Conservation (phyloP, 2,888 invertebrate species). For the Heliconius sara region DNA sequence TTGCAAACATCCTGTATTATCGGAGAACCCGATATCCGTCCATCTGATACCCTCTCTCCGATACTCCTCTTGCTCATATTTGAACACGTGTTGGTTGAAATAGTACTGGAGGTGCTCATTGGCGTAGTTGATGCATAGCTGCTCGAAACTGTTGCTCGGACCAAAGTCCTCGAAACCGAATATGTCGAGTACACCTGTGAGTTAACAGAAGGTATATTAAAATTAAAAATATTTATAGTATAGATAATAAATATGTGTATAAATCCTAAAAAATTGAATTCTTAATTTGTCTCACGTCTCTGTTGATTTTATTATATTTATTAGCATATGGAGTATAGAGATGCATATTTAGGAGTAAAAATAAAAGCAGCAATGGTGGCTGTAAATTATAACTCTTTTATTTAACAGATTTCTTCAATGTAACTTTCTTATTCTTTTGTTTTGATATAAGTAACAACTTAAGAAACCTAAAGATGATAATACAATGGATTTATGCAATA, state of each 20-base stretch:
- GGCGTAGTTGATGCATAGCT: constrained; percentile 98
- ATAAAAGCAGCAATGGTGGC: too few species aligned
- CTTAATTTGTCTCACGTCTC: too few species aligned
- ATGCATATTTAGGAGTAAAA: too few species aligned
- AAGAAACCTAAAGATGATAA: background rate
- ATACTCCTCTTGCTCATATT: constrained; percentile 98
- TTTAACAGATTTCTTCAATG: too few species aligned
- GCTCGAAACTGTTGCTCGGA: constrained; percentile 95
- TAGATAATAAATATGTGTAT: too few species aligned
- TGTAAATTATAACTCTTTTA: too few species aligned
- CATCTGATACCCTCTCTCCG: constrained; percentile 95
- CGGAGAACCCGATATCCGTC: constrained; percentile 98
- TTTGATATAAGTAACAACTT: background rate
- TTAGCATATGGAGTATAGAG: too few species aligned
- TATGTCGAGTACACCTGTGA: constrained; percentile 93
- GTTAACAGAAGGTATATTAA: constrained; percentile 25
- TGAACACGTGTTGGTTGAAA: constrained; percentile 99
- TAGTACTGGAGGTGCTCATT: constrained; percentile 98
- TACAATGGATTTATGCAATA: too few species aligned
- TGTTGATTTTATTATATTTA: too few species aligned
- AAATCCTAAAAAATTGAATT: too few species aligned
- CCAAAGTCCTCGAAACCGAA: constrained; percentile 99
- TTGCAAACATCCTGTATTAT: constrained; percentile 97
- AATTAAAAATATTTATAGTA: too few species aligned
- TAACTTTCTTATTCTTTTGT: too few species aligned